Base-by-base conservation (phyloP, 2,113 vertebrate species). In the Ahaetulla prasina region DNA sequence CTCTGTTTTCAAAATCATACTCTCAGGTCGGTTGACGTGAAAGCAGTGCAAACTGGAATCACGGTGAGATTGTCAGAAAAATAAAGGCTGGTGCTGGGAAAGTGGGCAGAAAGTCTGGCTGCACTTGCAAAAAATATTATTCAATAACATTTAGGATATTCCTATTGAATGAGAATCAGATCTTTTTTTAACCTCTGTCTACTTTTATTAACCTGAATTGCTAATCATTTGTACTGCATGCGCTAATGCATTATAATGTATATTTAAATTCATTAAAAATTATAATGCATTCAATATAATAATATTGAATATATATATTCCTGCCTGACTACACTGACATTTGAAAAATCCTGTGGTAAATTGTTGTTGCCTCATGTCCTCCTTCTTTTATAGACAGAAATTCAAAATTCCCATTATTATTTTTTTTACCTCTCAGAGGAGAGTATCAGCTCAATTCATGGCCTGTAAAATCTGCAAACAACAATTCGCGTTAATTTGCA, bases 1-100 rank as follows among this genome's bases (percentile, higher is more conserved):
- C 86, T 87, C 84, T 90, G 57, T 95, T 94, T 89, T 57, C 49
- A 84, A 92, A 94, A 92, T 92, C 89, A 60, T 93, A 91, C 85
- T 93, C 91, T 12, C 3, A n/a, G 86, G 89, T 68, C 92, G 63
- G 55, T 43, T 88, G 63, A 92, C 94, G 94, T 60, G 39, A 85
- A 92, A 14, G 91, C 92, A 92, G 2, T 87, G 84, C 92, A n/a
- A 52, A 30, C 57, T 35, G 93, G 68, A 94, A 96, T 89, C 3
- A 39, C 86, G 85, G 11, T 2, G 3, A 89, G 88, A 92, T 93
- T 14, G 68, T 7, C n/a, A 39, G 49, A 89, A 85, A 89, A 63
- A 93, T 39, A 52, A 52, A 30, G 14, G 2, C 22, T 43, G 57
- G 3, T n/a, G 27, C 30, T 52, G 43, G 22, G 43, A 27, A 45